Base-by-base conservation (phyloP, 2,797 vertebrate genomes). In the Mormyrus hasselquistii region DNA sequence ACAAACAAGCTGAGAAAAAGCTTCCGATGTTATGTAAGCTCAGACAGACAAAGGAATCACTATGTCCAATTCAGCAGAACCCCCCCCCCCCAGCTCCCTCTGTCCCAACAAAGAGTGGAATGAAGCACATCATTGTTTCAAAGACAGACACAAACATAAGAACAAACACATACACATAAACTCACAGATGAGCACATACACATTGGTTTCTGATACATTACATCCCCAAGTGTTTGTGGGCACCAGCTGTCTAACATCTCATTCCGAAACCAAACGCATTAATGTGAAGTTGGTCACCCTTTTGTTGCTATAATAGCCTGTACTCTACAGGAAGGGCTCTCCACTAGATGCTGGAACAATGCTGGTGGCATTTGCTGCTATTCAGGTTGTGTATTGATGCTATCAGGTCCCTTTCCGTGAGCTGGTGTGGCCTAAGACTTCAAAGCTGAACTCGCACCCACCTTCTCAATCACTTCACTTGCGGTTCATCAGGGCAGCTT, bases 21-120 rank as follows among this genome's bases (percentile, higher is more conserved):
- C 49, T 50, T 34, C 47, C 85, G 0, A 87, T 87, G 52, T 87
- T 49, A 89, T 65, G 53, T 34, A 57, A 89, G 79, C 47, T 38
- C 9, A 6, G 34, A 69, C 44, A 49, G 52, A 89, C 69, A 89
- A 89, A 89, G 49, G 55, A 57, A 62, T 2, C 8, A 82, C 38
- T 29, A 73, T 10, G 38, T 55, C 19, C 86, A 82, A 34, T 19
- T 29, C 25, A 29, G 25, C 25, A 12, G 25, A 69, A 86, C 10
- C 34, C n/a, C 9, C 83, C 9, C 84, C 84, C 50, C 25, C 25
- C 85, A 29, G 38, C 53, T 29, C 62, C 22, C 57, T 59, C 57
- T 79, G 16, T 41, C 34, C 34, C 85, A 89, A 87, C 76, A 69
- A 89, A 69, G 29, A 16, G 7, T 19, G 22, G 19, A 41, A 83